Base-by-base conservation (phyloP, 1,140 invertebrate genomes). In the Cataglyphis hispanica region DNA sequence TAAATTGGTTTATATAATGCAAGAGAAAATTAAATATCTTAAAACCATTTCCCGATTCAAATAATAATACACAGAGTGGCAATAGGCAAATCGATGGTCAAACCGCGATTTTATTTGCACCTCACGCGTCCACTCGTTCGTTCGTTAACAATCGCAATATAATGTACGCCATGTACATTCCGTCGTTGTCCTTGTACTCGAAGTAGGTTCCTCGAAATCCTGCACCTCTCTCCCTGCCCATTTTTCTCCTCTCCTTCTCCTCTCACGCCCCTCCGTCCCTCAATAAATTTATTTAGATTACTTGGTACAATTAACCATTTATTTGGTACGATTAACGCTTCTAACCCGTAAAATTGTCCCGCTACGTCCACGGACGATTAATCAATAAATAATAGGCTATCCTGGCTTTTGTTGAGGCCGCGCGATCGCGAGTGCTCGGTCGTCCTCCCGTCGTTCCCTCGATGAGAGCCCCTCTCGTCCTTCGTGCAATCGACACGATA, bases 281-380 rank as follows among this genome's bases (percentile, higher is more conserved):
- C 86, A 37, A 58, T 83, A 77, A 87, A 60, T 83, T 83, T 87
- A 84, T 86, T 89, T 89, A 89, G 78, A 87, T 91, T 92, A 91
- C 87, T 92, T 88, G 91, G 85, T 92, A 91, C 86, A 69, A 74
- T 86, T 87, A 86, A 88, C 86, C 83, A 78, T 69, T 92, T 89
- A 91, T 92, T 93, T 92, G 88, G 90, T 93, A 92, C 90, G 85
- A 89, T 90, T 87, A 89, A 87, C 85, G 77, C 66, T 66, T 89
- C 84, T 84, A 89, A 90, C 86, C 67, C 85, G 87, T 89, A 87
- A 87, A 88, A 87, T 77, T 69, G 70, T 78, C 85, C 46, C 74
- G 70, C 58, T 78, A 60, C 34, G 61, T 77, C 83, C 76, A 74
- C 58, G 66, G 83, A 90, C 88, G 72, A 91, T 83, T 81, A 76